Conservation (phyloP, 2,888 invertebrate genomes). For the Pachycephus smyrnensis region DNA sequence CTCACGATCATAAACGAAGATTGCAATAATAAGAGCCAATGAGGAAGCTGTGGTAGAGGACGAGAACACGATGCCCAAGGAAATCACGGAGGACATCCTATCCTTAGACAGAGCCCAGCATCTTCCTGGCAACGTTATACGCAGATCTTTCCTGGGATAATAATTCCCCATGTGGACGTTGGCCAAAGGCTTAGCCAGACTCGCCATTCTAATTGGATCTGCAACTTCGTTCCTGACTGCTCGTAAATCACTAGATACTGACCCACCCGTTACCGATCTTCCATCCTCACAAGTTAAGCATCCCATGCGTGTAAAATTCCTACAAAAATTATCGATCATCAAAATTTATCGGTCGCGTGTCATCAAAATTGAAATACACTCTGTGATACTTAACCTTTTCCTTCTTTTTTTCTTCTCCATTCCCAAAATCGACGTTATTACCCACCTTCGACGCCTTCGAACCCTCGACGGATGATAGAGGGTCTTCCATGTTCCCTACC, state of each 20-base stretch:
- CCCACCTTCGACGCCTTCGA: background rate
- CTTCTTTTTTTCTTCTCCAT: background rate
- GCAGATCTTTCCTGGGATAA: too few species aligned
- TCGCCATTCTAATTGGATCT: background rate
- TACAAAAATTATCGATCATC: background rate
- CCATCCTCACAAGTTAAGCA: background rate
- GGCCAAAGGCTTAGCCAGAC: background rate
- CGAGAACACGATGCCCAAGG: background rate
- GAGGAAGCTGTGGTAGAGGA: background rate
- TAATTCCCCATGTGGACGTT: background rate
- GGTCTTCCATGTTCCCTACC: constrained; percentile 1
- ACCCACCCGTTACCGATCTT: background rate
- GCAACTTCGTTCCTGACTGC: background rate
- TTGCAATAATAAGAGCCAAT: background rate
- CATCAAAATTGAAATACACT: background rate
- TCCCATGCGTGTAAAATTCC: background rate
- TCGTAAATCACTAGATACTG: background rate
- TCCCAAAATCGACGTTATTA: background rate
- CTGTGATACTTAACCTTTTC: background rate
- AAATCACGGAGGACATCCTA: background rate
- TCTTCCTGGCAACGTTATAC: background rate
- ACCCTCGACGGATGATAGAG: background rate
- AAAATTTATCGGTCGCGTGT: background rate
- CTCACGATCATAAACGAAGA: background rate
- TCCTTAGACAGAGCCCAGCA: background rate